These are phyloP conservation scores for Tetragnatha montana DNA, from an alignment of 2,888 invertebrate species.

Conservation along the genomic window DNA sequence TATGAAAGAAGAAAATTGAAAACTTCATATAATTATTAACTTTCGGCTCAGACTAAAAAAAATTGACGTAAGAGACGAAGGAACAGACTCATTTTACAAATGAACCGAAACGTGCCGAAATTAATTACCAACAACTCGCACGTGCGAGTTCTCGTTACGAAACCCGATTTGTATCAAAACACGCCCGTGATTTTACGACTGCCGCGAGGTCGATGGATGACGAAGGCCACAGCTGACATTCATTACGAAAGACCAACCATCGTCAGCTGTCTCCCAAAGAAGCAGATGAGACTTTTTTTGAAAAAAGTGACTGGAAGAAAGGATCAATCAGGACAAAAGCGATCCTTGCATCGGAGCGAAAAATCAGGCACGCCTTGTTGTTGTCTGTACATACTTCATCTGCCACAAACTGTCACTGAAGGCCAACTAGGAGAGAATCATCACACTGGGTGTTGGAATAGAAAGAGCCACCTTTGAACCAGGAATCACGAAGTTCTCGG, in stretches of 20 bases:
- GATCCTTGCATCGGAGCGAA: neutral
- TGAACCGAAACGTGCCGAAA: neutral
- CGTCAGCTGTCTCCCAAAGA: neutral
- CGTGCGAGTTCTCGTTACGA: neutral
- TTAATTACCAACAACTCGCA: neutral
- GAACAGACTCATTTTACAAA: neutral
- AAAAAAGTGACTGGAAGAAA: neutral
- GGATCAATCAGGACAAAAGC: neutral
- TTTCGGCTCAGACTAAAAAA: no score
- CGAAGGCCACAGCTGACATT: neutral
- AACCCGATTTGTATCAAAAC: neutral
- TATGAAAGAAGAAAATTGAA: no score
- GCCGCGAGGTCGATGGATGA: neutral
- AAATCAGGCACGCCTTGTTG: neutral
- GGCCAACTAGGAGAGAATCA: neutral
- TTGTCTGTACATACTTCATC: neutral
- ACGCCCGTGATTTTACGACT: neutral
- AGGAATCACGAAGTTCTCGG: neutral
- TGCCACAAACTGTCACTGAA: neutral
- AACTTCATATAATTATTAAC: no score
- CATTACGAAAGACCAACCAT: neutral
- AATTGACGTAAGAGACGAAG: no score
- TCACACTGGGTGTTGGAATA: neutral
- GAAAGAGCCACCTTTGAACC: neutral
- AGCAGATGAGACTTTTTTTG: neutral